Evolutionary conservation across 2,797 vertebrate species (phyloP).

Genomic region (Cyclura pinguis): DNA sequence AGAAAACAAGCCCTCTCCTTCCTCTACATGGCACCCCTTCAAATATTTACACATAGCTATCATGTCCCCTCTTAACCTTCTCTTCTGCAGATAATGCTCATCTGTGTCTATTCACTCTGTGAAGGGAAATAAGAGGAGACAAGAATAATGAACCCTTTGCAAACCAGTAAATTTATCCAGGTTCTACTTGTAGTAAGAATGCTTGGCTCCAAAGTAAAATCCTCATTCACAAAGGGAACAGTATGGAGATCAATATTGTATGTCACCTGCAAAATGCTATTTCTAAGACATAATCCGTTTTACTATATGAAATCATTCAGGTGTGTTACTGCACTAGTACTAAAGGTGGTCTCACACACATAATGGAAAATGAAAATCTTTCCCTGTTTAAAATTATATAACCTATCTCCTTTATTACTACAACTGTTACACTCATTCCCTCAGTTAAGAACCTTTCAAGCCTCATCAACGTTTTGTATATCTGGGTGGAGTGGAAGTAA

Average conservation of each 20-base stretch:
- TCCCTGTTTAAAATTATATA: background rate
- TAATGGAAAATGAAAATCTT: background rate
- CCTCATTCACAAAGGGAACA: background rate
- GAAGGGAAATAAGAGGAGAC: background rate
- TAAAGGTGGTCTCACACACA: background rate
- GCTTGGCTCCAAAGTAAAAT: background rate
- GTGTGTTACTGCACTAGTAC: background rate
- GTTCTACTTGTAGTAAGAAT: background rate
- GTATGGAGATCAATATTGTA: no score
- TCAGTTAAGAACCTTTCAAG: background rate
- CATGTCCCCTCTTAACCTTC: no score
- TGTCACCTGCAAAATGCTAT: background rate
- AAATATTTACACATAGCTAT: no score
- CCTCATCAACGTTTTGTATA: background rate
- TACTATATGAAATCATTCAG: background rate
- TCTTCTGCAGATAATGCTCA: no score
- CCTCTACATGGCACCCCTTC: no score
- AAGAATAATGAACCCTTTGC: background rate
- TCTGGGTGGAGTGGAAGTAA: background rate
- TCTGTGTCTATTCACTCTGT: no score
- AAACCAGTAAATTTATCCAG: background rate
- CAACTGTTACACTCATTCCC: background rate
- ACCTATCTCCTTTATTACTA: constrained; percentile 11
- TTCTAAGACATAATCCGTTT: constrained; percentile 13
- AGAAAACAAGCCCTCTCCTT: no score